Conservation (phyloP, 1,140 invertebrate species). For the Magallana gigas region DNA sequence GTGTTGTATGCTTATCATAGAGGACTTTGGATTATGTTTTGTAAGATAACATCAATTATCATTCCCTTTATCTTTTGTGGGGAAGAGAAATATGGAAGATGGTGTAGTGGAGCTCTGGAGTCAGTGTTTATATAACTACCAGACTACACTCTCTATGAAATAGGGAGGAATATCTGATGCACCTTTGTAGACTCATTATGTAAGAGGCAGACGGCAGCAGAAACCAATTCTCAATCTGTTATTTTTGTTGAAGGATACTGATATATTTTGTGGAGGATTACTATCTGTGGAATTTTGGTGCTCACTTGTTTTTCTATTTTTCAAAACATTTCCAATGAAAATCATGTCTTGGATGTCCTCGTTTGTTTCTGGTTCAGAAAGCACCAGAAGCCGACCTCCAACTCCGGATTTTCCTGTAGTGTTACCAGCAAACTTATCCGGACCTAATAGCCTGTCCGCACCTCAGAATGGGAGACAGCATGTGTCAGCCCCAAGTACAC, state of each 20-base stretch:
- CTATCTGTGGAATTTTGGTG: constrained; percentile 20
- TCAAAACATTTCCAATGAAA: constrained; percentile 40
- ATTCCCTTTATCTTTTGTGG: constrained; percentile 9
- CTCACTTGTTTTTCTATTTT: background rate
- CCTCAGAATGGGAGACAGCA: constrained; percentile 30
- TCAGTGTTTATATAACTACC: constrained; percentile 27
- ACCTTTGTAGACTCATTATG: constrained; percentile 35
- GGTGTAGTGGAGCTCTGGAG: background rate
- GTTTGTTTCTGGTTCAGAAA: constrained; percentile 44
- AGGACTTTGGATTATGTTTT: constrained; percentile 15
- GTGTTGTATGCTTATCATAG: constrained; percentile 12
- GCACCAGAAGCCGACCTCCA: constrained; percentile 51
- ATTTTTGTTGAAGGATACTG: constrained; percentile 24
- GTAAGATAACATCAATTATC: constrained; percentile 27
- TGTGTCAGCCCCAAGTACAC: constrained; percentile 22
- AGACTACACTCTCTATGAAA: constrained; percentile 1
- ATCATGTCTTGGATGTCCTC: constrained; percentile 59
- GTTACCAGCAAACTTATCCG: constrained; percentile 48
- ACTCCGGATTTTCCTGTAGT: constrained; percentile 57
- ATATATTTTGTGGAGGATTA: constrained; percentile 34
- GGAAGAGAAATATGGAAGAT: constrained; percentile 33
- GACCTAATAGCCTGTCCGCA: constrained; percentile 13
- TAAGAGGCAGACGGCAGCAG: constrained; percentile 22
- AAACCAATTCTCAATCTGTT: constrained; percentile 34
- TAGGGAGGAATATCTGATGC: constrained; percentile 8